These are phyloP conservation scores for Drosophila tani DNA, from an alignment of 1,140 invertebrate genomes.

Conservation along the genomic window DNA sequence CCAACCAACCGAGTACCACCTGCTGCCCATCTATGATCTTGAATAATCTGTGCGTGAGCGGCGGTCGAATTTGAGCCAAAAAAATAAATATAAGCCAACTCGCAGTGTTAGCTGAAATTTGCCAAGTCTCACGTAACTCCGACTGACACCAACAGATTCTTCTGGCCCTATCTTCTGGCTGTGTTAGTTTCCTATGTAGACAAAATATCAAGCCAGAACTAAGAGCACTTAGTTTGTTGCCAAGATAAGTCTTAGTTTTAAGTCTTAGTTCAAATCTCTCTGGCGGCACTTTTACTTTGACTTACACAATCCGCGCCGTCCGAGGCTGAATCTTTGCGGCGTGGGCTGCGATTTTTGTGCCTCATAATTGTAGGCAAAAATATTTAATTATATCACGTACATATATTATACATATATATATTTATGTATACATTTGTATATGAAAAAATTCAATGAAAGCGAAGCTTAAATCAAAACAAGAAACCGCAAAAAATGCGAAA, in stretches of 20 bases:
- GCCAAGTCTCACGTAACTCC: conserved; percentile 24
- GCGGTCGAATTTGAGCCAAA: conserved; percentile 14
- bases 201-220: background rate
- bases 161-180: background rate
- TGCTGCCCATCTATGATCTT: conserved; percentile 34
- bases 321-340: conserved; percentile 19
- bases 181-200: background rate
- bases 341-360: background rate
- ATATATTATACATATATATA: background rate
- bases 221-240: background rate
- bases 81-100: background rate
- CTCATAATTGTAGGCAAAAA: conserved; percentile 20
- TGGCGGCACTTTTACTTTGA: conserved; percentile 25
- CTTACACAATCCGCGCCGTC: conserved; percentile 25
- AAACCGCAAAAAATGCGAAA: background rate
- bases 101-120: background rate
- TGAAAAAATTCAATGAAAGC: conserved; percentile 9
- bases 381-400: conserved; percentile 38
- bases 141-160: conserved; percentile 12
- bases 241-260: background rate
- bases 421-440: background rate
- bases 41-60: conserved; percentile 48
- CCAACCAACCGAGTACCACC: conserved; percentile 3
- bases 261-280: too few species aligned
- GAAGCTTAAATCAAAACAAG: conserved; percentile 25